Evolutionary conservation across 1,140 invertebrate species (phyloP).

Genomic region (Aleiodes sp.): DNA sequence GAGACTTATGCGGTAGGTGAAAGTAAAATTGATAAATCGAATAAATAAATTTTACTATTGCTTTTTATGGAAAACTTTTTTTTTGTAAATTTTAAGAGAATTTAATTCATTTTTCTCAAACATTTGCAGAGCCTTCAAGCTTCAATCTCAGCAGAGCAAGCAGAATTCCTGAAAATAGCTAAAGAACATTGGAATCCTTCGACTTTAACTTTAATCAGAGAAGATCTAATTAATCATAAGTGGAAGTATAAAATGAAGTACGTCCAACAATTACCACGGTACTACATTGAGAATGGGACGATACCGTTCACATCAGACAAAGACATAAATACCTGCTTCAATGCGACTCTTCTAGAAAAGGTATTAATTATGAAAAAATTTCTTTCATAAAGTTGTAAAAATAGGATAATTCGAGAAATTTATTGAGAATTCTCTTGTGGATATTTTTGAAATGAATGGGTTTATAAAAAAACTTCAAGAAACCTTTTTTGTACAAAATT

Average conservation of each 20-base stretch:
- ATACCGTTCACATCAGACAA: constrained; percentile 41
- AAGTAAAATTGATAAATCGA: background rate
- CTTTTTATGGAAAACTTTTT: background rate
- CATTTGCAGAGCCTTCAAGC: constrained; percentile 38
- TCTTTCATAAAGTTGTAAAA: background rate
- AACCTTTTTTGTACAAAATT: too few species aligned
- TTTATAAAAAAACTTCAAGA: too few species aligned
- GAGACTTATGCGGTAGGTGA: constrained; percentile 41
- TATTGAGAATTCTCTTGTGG: too few species aligned
- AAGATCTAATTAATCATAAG: constrained; percentile 36
- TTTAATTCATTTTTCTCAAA: background rate
- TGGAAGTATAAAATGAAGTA: constrained; percentile 43
- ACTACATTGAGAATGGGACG: constrained; percentile 44
- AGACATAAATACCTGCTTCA: constrained; percentile 36
- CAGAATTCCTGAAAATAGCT: constrained; percentile 42
- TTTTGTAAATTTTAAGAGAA: too few species aligned
- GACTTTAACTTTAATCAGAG: constrained; percentile 21
- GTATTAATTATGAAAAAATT: constrained; percentile 33
- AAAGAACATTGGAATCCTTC: constrained; percentile 41
- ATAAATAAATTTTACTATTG: background rate
- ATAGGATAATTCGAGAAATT: constrained; percentile 6
- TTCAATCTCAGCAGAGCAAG: constrained; percentile 44
- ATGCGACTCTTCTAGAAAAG: constrained; percentile 34
- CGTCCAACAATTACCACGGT: constrained; percentile 41
- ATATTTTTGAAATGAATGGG: too few species aligned